Base-by-base conservation (phyloP, 1,140 invertebrate genomes). In the Triops longicaudatus region DNA sequence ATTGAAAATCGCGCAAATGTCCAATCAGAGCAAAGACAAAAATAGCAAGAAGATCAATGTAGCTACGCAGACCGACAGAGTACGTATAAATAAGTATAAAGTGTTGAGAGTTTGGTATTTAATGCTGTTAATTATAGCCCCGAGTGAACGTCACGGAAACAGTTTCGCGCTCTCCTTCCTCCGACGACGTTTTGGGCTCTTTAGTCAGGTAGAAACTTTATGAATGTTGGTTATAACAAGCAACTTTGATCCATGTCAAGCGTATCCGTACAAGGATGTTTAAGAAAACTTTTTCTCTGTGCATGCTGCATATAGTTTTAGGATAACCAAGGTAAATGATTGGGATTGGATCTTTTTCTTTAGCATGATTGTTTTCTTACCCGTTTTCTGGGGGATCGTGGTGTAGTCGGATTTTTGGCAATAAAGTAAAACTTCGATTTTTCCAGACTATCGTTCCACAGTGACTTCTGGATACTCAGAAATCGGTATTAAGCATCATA, bases 231-330 rank as follows among this genome's bases (percentile, higher is more conserved):
- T 63, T n/a, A 63, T 0, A 17, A 17, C 22, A 63, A 22, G 50
- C 50, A 63, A 17, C 22, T 63, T n/a, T 63, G 14, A 14, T 63
- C 22, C 1, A 17, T 63, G 50, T 63, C 50, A 17, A 63, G 50
- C 17, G 14, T n/a, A 63, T 17, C 31, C 31, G 50, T 63, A 63
- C 50, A 63, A 10, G 14, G 31, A 37, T 63, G 50, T 63, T 12
- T 22, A 63, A n/a, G 50, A 5, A 63, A 63, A 14, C 22, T 63
- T 17, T 63, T 63, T 63, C 50, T 63, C 6, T 63, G 22, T 63
- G 50, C 14, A 63, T 63, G 50, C 50, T 63, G 50, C 50, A 63
- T 63, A 63, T 63, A 63, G 50, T 63, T 63, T 63, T 63, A 63
- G 50, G 50, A 63, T 63, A 12, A 63, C 14, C 50, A 63, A 63